These are phyloP conservation scores for Huso huso DNA, from an alignment of 2,797 vertebrate genomes.

Conservation along the genomic window DNA sequence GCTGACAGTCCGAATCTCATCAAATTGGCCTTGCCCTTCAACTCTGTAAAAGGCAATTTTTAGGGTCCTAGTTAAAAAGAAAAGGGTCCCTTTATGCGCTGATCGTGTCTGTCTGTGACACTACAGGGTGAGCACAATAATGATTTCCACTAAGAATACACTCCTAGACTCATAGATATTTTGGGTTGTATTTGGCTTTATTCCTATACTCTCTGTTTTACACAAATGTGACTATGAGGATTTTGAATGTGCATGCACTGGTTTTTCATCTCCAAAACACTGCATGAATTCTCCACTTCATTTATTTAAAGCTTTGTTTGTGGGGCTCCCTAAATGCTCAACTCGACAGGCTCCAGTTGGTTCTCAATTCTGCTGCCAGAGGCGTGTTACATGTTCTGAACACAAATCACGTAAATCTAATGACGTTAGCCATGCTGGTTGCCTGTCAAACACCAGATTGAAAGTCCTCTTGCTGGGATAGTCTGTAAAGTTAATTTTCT, in stretches of 20 bases:
- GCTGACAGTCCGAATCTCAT: too few relatives aligned
- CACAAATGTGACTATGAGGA: not conserved
- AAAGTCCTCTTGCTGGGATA: not conserved
- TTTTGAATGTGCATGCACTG: too few relatives aligned
- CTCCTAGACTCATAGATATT: too few relatives aligned
- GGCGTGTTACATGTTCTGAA: not conserved
- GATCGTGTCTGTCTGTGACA: too few relatives aligned
- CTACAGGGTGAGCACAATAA: too few relatives aligned
- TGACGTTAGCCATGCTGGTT: not conserved
- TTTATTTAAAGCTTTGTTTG: not conserved
- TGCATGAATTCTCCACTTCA: not conserved
- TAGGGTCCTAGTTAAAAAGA: too few relatives aligned
- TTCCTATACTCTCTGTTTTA: not conserved
- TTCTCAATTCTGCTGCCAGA: constrained; percentile 1
- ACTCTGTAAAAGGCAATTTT: too few relatives aligned
- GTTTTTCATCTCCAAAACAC: not conserved
- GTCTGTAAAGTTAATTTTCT: not conserved
- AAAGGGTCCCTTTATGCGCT: too few relatives aligned
- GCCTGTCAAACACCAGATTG: not conserved
- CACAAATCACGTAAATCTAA: not conserved
- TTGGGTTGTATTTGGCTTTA: too few relatives aligned
- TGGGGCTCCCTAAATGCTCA: not conserved
- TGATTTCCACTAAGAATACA: too few relatives aligned
- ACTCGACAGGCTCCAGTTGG: not conserved
- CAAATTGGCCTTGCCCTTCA: too few relatives aligned